A percentile compares a stretch with the other conserved stretches of the same genome.
Evolutionary conservation across 2,888 invertebrate species (phyloP).

Genomic region (Beris morrisii): DNA sequence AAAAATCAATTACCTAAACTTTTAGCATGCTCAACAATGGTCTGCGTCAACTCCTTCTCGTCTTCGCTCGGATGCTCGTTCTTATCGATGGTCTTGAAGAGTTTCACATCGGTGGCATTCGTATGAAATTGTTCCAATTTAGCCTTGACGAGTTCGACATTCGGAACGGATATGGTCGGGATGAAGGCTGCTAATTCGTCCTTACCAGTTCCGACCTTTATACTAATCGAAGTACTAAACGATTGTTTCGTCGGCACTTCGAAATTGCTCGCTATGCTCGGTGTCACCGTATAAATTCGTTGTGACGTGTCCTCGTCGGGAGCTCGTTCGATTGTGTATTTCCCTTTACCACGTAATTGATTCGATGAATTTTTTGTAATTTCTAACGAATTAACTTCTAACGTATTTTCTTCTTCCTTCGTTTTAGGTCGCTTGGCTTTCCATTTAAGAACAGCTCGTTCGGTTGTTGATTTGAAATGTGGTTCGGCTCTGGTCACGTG

Average conservation of each 20-base stretch:
- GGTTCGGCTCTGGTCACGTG: conserved; percentile 44
- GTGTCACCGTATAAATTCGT: conserved; percentile 13
- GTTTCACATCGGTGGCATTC: conserved; percentile 38
- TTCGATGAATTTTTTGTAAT: not conserved
- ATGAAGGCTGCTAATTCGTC: conserved; percentile 45
- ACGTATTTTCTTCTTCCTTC: conserved; percentile 35
- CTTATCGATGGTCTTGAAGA: conserved; percentile 47
- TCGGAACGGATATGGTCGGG: conserved; percentile 34
- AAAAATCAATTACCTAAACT: conserved; percentile 26
- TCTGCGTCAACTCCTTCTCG: conserved; percentile 49
- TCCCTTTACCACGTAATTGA: conserved; percentile 31
- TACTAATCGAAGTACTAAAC: conserved; percentile 60
- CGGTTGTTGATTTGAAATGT: conserved; percentile 44
- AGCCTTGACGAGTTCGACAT: conserved; percentile 39
- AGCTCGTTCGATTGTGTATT: conserved; percentile 36
- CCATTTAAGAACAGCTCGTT: conserved; percentile 51
- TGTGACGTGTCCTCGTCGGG: conserved; percentile 35
- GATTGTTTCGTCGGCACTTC: conserved; percentile 56
- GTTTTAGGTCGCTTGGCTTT: conserved; percentile 43
- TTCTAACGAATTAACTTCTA: not conserved
- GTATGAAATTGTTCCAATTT: conserved; percentile 37
- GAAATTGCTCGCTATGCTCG: conserved; percentile 10
- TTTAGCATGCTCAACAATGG: conserved; percentile 55
- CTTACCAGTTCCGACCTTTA: conserved; percentile 57
- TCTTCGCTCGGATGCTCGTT: conserved; percentile 47